phyloP scores from a whole-genome alignment of 64 coral and sea anemone species.

The Cladopsammia gracilis region DNA sequence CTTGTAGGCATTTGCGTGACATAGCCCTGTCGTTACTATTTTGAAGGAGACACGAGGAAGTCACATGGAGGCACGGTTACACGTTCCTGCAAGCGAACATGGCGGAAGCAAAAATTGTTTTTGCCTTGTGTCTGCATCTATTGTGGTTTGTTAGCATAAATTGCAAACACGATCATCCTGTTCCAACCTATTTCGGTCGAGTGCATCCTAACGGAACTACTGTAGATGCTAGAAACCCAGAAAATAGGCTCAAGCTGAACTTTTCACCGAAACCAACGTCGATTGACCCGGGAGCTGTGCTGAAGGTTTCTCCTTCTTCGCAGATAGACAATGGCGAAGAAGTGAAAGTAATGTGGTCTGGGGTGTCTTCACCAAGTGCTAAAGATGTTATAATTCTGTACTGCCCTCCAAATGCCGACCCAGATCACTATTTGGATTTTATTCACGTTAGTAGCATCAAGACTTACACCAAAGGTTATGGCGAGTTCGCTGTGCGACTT shows the following conservation, averaged over 20 bases:
- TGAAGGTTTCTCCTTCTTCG: conserved; percentile 75
- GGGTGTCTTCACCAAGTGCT: conserved; percentile 38
- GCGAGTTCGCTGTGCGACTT: conserved; percentile 62
- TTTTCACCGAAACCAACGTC: conserved; percentile 4
- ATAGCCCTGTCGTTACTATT: no score
- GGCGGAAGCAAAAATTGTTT: neutral
- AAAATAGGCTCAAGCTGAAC: conserved; percentile 60
- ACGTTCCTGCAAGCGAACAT: neutral
- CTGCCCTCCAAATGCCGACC: conserved; percentile 55
- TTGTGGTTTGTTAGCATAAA: conserved; percentile 24
- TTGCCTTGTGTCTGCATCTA: neutral
- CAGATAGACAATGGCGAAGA: conserved; percentile 66
- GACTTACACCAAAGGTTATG: conserved; percentile 79
- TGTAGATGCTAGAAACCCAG: conserved; percentile 80
- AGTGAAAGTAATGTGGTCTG: conserved; percentile 76
- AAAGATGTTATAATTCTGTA: conserved; percentile 68
- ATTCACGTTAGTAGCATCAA: conserved; percentile 42
- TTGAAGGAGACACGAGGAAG: no score
- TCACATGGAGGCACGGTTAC: no score
- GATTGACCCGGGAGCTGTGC: conserved; percentile 33
- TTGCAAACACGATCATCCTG: conserved; percentile 67
- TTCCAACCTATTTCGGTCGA: conserved; percentile 84
- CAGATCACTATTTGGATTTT: conserved; percentile 78
- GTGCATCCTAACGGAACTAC: conserved; percentile 83
- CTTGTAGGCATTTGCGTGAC: no score